Conservation (phyloP, 2,797 vertebrate species). For the Podarcis lilfordi region DNA sequence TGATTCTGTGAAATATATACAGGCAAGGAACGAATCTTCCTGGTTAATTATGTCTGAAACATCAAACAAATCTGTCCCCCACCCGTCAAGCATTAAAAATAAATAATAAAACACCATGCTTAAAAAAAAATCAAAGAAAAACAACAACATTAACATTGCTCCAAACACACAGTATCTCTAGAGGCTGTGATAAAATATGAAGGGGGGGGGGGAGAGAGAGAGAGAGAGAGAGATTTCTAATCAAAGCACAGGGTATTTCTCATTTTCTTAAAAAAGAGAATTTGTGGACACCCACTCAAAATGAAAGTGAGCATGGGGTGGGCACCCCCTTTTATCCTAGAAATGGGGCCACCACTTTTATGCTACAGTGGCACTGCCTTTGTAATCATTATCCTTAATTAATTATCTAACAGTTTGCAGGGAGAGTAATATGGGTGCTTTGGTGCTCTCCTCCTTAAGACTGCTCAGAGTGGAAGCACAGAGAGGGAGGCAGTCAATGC, state of each 20-base stretch:
- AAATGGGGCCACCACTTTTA: conserved; percentile 11
- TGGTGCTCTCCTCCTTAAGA: rapidly evolving
- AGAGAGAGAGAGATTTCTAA: background rate
- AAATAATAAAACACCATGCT: conserved; percentile 62
- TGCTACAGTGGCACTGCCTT: conserved; percentile 34
- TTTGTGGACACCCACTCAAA: conserved; percentile 1
- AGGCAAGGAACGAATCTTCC: conserved; percentile 12
- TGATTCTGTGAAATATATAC: background rate
- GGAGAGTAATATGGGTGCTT: rapidly evolving
- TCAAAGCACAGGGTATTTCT: background rate
- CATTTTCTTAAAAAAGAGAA: background rate
- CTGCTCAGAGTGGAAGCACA: background rate
- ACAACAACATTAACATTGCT: background rate
- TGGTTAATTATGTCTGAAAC: conserved; percentile 49
- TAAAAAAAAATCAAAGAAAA: background rate
- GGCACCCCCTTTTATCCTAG: background rate
- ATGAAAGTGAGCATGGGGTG: background rate
- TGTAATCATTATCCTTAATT: conserved; percentile 38
- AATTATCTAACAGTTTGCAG: background rate
- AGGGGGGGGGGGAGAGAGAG: background rate
- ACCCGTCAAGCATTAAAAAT: conserved; percentile 28
- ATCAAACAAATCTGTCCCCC: conserved; percentile 17
- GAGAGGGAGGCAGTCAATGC: rapidly evolving
- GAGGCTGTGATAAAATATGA: conserved; percentile 13
- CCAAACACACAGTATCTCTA: conserved; percentile 26